Conservation (phyloP, 1,140 invertebrate species). For the Drosophila ironensis region DNA sequence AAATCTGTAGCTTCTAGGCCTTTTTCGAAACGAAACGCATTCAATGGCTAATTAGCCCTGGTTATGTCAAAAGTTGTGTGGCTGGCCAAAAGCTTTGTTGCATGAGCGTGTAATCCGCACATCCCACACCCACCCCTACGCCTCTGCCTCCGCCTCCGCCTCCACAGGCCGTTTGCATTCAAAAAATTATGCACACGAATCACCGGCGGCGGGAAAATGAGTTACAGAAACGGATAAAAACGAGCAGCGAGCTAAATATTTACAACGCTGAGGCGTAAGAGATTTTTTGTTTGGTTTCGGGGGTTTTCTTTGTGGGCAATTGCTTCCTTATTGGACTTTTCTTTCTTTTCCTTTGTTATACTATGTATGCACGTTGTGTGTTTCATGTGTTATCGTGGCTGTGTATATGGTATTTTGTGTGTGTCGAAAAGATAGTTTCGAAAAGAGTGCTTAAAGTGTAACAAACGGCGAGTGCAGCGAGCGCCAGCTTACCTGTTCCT, state of each 20-base stretch:
- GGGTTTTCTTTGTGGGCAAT: conserved; percentile 40
- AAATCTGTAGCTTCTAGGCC: conserved; percentile 9
- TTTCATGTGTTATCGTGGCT: conserved; percentile 7
- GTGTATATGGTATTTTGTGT: conserved; percentile 21
- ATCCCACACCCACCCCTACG: too few species aligned
- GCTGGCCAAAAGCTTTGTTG: conserved; percentile 20
- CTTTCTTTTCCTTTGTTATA: conserved; percentile 11
- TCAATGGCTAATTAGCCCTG: conserved; percentile 36
- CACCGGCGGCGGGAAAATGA: conserved; percentile 41
- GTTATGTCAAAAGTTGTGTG: conserved; percentile 41
- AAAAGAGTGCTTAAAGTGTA: conserved; percentile 78
- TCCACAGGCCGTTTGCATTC: conserved; percentile 12
- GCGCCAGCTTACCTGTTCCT: conserved; percentile 70
- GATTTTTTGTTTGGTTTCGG: conserved; percentile 42
- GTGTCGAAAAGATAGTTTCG: conserved; percentile 69
- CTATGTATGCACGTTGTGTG: conserved; percentile 20
- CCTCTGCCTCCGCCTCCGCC: not conserved
- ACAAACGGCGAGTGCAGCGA: conserved; percentile 60
- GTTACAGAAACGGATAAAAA: conserved; percentile 34
- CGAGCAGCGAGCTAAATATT: conserved; percentile 57
- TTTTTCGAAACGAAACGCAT: conserved; percentile 5
- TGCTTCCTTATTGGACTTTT: conserved; percentile 68
- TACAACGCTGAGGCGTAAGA: conserved; percentile 32
- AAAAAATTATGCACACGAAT: conserved; percentile 49
- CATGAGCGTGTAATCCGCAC: conserved; percentile 16